Evolutionary conservation across 2,797 vertebrate species (phyloP), one percentile per base, ranked within the genome.

Genomic region (Rhinogobio ventralis): DNA sequence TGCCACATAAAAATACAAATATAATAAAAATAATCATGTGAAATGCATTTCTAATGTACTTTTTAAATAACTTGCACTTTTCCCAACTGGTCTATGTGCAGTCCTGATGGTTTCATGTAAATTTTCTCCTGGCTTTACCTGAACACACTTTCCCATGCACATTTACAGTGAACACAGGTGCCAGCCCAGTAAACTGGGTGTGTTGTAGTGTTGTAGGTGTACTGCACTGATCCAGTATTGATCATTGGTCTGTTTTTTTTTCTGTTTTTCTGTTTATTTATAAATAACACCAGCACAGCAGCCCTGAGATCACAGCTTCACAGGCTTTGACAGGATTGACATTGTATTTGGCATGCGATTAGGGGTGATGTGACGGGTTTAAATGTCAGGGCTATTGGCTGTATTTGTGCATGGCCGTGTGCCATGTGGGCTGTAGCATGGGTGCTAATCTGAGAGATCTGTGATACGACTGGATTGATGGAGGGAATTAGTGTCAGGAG

Each of bases 321-420:
- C 91, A 79, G 81, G 84, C 88, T 67, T 84, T 89, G 88, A 92
- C 88, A 84, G 89, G 79, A 90, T 85, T 86, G 89, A 90, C 89
- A 86, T 81, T 89, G 90, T 94, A 91, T 94, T 94, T 93, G 93
- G 92, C 79, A 75, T 90, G 88, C 91, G 91, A 93, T 94, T 94
- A 94, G 87, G 91, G 90, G 84, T 88, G 87, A 88, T 89, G 88
- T 42, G 86, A 90, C 88, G 84, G 84, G 78, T 90, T 86, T 90
- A 93, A 95, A 95, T 93, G 94, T 94, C 93, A 94, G 74, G 86
- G 89, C 87, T 89, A 78, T 92, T 91, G 78, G 55, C 67, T 74
- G 86, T 89, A 93, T 92, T 89, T 90, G 86, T 87, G 87, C 49
- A 5, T n/a, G 79, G 84, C 86, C 89, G 93, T 93, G 93, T 92